Evolutionary conservation across 2,797 vertebrate genomes (phyloP).

Genomic region (Sandelia bainsii): DNA sequence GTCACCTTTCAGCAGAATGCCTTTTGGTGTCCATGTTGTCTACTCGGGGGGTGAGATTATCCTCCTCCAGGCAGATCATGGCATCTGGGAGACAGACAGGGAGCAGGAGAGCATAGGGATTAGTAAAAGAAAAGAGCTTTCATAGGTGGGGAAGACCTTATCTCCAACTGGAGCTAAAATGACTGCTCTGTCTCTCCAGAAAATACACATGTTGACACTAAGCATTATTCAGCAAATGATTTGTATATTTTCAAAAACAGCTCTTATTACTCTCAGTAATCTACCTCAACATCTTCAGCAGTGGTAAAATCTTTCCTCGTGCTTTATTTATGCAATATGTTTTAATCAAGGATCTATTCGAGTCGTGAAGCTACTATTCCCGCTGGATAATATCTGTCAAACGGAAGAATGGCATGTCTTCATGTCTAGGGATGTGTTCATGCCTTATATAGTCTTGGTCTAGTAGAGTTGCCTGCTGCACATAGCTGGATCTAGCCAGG

Average conservation of each 20-base stretch:
- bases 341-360: constrained; percentile 71
- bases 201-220: constrained; percentile 26
- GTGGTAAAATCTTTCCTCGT: constrained; percentile 47
- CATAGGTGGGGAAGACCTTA: constrained; percentile 18
- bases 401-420: constrained; percentile 83
- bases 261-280: constrained; percentile 36
- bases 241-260: constrained; percentile 36
- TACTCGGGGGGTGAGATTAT: constrained; percentile 51
- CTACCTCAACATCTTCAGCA: constrained; percentile 19
- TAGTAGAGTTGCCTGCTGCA: constrained; percentile 71
- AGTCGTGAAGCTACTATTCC: constrained; percentile 62
- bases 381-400: constrained; percentile 79
- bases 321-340: constrained; percentile 57
- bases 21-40: constrained; percentile 73
- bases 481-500: constrained; percentile 73
- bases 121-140: constrained; percentile 32
- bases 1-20: constrained; percentile 80
- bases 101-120: constrained; percentile 43
- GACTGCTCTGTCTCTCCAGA: not conserved
- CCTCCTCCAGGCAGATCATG: constrained; percentile 65
- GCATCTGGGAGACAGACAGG: constrained; percentile 63
- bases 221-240: constrained; percentile 5
- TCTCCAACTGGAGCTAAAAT: constrained; percentile 4
- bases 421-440: constrained; percentile 78
- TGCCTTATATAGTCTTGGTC: constrained; percentile 84